phyloP scores from a whole-genome alignment of 2,888 invertebrate species.

The Lissocephala sabroskyi region DNA sequence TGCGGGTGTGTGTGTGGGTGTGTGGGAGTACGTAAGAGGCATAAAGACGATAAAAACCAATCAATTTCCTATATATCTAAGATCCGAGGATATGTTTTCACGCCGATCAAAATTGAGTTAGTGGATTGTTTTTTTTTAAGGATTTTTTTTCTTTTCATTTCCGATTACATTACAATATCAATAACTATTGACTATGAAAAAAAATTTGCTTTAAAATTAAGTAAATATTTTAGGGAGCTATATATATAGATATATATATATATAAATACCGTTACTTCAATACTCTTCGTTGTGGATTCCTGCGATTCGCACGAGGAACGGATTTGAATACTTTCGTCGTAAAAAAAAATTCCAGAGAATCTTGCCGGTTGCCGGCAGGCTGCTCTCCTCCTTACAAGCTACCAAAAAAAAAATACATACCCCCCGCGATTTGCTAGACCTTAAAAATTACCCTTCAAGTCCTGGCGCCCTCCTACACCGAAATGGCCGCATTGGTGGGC shows the following conservation, averaged over 20 bases:
- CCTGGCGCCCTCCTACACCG: constrained; percentile 46
- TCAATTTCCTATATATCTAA: constrained; percentile 19
- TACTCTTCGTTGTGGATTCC: constrained; percentile 47
- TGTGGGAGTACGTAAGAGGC: too few species aligned
- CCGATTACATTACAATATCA: constrained; percentile 10
- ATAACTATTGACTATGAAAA: constrained; percentile 49
- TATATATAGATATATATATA: constrained; percentile 16
- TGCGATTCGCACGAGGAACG: constrained; percentile 43
- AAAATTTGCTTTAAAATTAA: constrained; percentile 21
- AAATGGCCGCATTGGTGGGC: constrained; percentile 68
- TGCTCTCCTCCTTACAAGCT: constrained; percentile 1
- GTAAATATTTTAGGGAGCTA: background rate
- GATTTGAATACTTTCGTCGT: constrained; percentile 57
- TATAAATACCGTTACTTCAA: constrained; percentile 49
- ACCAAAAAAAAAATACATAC: constrained; percentile 1
- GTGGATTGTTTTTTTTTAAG: background rate
- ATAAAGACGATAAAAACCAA: too few species aligned
- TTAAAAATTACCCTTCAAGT: background rate
- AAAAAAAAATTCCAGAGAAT: constrained; percentile 9
- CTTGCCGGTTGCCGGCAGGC: too few species aligned
- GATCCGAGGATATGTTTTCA: background rate
- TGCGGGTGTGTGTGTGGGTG: too few species aligned
- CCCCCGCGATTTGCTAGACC: background rate
- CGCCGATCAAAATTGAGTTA: too few species aligned
- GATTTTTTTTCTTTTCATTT: background rate